Evolutionary conservation across 2,888 invertebrate genomes (phyloP), one percentile per base, ranked within the genome.

Genomic region (Sminthurinus aureus): DNA sequence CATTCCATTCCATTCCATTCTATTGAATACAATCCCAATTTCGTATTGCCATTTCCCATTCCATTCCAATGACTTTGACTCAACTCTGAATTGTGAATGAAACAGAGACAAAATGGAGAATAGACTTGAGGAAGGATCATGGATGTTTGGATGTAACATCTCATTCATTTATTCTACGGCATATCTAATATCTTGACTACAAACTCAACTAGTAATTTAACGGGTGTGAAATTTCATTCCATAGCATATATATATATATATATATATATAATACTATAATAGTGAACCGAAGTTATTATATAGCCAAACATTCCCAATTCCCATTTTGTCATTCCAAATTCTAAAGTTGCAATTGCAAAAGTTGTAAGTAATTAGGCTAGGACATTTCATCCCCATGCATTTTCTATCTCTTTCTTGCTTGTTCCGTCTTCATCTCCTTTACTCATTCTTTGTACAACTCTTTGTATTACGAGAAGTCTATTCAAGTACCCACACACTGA

Each of bases 331-430:
- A n/a, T n/a, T n/a, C n/a, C n/a, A n/a, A n/a, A n/a, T n/a, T n/a
- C n/a, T 8, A 52, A 52, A 13, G 52, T 52, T 52, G 52, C 26
- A 22, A 58, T 80, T 52, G 58, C 24, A 52, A 80, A 3, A 6
- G 15, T 71, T 38, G 71, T 24, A 13, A 73, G 80, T 80, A 80
- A 80, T 80, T 80, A 80, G 73, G 22, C 73, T 80, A 52, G 38
- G 22, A 18, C 13, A 80, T 22, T 80, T 73, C 51, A 80, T 22
- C 64, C 64, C 50, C 75, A 13, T 75, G 50, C 50, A 18, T 18
- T 51, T n/a, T 51, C 75, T 51, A 4, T 20, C 8, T n/a, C 69
- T 69, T 11, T 69, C 20, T 9, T 69, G 13, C 20, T 69, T 20
- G 9, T 9, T 66, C n/a, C 22, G n/a, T 71, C 71, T 24, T 15